These are phyloP conservation scores for Salticus scenicus DNA, from an alignment of 2,888 invertebrate species.

Conservation along the genomic window DNA sequence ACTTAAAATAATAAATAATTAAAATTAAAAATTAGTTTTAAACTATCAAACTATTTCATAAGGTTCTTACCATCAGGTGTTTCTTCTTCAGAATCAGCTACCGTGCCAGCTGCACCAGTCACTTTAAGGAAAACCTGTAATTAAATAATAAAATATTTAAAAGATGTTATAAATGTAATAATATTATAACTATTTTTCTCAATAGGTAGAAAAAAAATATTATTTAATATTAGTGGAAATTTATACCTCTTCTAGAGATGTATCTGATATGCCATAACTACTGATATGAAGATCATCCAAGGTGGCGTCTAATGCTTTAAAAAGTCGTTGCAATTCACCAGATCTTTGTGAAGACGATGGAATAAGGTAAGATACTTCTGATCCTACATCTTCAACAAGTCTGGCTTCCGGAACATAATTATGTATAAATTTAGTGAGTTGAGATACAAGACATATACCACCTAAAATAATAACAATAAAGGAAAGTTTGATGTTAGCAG, in stretches of 20 bases:
- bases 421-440: slow-evolving; percentile 75
- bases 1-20: too few relatives aligned
- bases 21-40: too few relatives aligned
- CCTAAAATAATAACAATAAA: slow-evolving; percentile 27
- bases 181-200: too few relatives aligned
- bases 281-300: slow-evolving; percentile 76
- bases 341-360: slow-evolving; percentile 72
- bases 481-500: too few relatives aligned
- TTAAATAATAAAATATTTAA: background rate
- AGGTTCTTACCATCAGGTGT: slow-evolving; percentile 46
- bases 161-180: too few relatives aligned
- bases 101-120: slow-evolving; percentile 59
- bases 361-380: slow-evolving; percentile 76
- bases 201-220: too few relatives aligned
- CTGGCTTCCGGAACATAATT: slow-evolving; percentile 75
- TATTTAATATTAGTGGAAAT: too few relatives aligned
- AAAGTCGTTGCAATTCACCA: slow-evolving; percentile 73
- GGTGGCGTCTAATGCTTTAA: slow-evolving; percentile 76
- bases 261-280: slow-evolving; percentile 80
- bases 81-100: slow-evolving; percentile 48
- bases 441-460: slow-evolving; percentile 72
- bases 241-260: slow-evolving; percentile 80
- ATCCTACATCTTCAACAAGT: slow-evolving; percentile 77
- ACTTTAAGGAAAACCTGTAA: slow-evolving; percentile 68
- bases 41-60: slow-evolving; percentile 1